Base-by-base conservation (phyloP, 37 sponge, comb jelly and placozoan species). In the Tethya wilhelma region DNA sequence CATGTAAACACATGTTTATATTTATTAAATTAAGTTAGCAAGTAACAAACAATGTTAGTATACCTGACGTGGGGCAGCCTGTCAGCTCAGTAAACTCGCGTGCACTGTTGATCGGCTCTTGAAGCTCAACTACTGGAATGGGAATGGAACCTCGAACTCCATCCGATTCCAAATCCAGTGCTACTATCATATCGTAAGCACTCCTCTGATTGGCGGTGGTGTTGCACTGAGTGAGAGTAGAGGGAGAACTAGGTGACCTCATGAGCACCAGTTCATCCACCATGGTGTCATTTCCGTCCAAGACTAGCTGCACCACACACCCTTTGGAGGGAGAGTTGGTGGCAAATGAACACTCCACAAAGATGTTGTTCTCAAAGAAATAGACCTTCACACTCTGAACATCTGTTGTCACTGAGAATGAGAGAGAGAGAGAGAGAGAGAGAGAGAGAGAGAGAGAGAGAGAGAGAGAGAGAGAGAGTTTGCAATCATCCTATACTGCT, bases 371-470 rank as follows among this genome's bases (percentile, higher is more conserved):
- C 45, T 44, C 14, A 36, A 76, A 60, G 44, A 63, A 76, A 2
- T 42, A 25, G 14, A 76, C 64, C 2, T 17, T 20, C 0, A 64
- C 63, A 62, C 26, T 76, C 64, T 76, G 77, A 5, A 76, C 77
- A 42, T 76, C 77, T 30, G 77, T 62, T 0, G 77, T 76, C 39
- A 63, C 77, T 76, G 77, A 26, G 41, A 28, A 41, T n/a, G n/a
- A n/a, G n/a, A n/a, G n/a, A n/a, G n/a, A n/a, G n/a, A n/a, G n/a
- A n/a, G n/a, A n/a, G n/a, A n/a, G n/a, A n/a, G n/a, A n/a, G n/a
- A n/a, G n/a, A n/a, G n/a, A n/a, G n/a, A n/a, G n/a, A n/a, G n/a
- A n/a, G n/a, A n/a, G n/a, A n/a, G n/a, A n/a, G n/a, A n/a, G n/a
- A n/a, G n/a, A n/a, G n/a, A n/a, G n/a, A n/a, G n/a, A n/a, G n/a